phyloP scores from a whole-genome alignment of 2,113 vertebrate species.

The Cyanoderma ruficeps region DNA sequence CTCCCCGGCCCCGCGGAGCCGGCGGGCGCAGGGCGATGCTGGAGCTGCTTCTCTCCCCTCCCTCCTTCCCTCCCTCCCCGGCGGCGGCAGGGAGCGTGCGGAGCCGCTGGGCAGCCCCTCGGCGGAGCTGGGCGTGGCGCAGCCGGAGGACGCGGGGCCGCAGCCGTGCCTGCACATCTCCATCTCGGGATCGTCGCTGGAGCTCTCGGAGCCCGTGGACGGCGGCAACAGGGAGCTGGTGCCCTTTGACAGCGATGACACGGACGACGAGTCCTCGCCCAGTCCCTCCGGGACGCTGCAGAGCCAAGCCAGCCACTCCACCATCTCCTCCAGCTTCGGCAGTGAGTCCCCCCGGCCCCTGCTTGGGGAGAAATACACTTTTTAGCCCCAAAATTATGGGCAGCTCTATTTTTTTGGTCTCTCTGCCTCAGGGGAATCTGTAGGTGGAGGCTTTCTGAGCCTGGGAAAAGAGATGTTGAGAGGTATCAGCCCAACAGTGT shows the following conservation, averaged over 20 bases:
- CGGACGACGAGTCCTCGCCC: constrained; percentile 93
- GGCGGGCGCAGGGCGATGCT: neutral
- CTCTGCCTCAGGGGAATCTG: neutral
- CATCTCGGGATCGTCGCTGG: constrained; percentile 89
- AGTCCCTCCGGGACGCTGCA: constrained; percentile 95
- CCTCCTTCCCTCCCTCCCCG: neutral
- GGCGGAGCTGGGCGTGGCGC: neutral
- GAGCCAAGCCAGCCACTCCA: constrained; percentile 96
- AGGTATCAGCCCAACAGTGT: fast-evolving
- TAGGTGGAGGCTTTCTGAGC: neutral
- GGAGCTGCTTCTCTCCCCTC: neutral
- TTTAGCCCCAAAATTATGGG: neutral
- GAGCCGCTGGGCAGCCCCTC: constrained; percentile 61
- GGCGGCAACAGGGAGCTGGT: constrained; percentile 83
- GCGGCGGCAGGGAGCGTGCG: constrained; percentile 73
- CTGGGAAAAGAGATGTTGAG: neutral
- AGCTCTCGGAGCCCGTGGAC: constrained; percentile 79
- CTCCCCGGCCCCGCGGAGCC: fast-evolving
- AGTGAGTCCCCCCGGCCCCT: constrained; percentile 78
- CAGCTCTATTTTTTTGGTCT: neutral
- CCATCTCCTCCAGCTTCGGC: constrained; percentile 94
- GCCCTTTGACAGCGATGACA: constrained; percentile 95
- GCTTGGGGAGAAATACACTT: fast-evolving
- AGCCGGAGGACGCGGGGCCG: constrained; percentile 51
- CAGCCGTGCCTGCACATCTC: constrained; percentile 94